These are phyloP conservation scores for Calephelis nemesis DNA, from an alignment of 1,140 invertebrate species.

Conservation along the genomic window DNA sequence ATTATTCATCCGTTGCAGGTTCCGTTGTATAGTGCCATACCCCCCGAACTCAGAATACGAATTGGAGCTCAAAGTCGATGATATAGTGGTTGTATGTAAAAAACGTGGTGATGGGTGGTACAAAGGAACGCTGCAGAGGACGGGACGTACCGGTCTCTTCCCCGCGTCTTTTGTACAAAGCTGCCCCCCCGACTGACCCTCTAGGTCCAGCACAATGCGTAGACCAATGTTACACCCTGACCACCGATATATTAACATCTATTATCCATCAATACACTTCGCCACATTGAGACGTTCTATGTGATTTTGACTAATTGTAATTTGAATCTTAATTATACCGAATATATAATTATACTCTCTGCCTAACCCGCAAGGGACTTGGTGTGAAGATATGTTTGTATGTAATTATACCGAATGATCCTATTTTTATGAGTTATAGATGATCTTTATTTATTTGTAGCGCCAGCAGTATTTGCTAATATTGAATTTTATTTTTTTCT, in stretches of 20 bases:
- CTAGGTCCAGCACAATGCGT: neutral
- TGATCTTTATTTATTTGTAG: no score
- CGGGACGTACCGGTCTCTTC: constrained; percentile 94
- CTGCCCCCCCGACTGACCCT: constrained; percentile 56
- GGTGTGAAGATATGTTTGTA: no score
- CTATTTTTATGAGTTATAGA: no score
- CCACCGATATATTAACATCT: constrained; percentile 4
- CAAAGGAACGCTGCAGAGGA: constrained; percentile 93
- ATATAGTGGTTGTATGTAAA: constrained; percentile 94
- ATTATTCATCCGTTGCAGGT: constrained; percentile 76
- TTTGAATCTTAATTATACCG: neutral
- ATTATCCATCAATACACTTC: constrained; percentile 3
- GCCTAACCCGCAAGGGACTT: no score
- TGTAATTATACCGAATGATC: no score
- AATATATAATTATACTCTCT: no score
- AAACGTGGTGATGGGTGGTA: constrained; percentile 97
- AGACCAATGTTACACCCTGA: constrained; percentile 5
- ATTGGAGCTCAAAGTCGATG: constrained; percentile 92
- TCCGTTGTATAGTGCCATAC: constrained; percentile 95
- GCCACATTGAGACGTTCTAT: constrained; percentile 11
- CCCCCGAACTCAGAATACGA: constrained; percentile 97
- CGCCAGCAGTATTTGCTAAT: no score
- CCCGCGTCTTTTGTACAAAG: constrained; percentile 95
- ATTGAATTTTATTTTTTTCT: no score
- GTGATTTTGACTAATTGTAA: constrained; percentile 14